Evolutionary conservation across 2,888 invertebrate species (phyloP), one percentile per base, ranked within the genome.

Genomic region (Phengaris arion): DNA sequence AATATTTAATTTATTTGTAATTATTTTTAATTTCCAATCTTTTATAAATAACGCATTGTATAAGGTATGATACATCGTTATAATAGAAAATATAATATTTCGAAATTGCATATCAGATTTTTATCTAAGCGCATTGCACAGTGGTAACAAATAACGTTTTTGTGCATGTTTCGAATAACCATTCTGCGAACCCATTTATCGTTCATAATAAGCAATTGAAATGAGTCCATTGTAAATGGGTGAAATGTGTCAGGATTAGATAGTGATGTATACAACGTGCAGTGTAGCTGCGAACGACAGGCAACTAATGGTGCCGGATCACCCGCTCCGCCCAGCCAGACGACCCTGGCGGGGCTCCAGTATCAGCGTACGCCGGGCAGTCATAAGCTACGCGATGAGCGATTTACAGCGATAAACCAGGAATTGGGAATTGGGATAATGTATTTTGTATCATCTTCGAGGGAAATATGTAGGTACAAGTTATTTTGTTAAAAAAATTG

Each of bases 231-330:
- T 35, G 51, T 22, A 72, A 72, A 72, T 72, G 72, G 51, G 52
- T 72, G 22, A 72, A 54, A 72, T 72, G 72, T 72, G 72, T 72
- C 72, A 72, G 72, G 72, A 72, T 72, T 72, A 72, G 72, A 72
- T 72, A 72, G 52, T 54, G 72, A 52, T 72, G 57, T 69, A 69
- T 51, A 59, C 75, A 75, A 70, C 57, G 57, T 70, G 57, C 75
- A 75, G 68, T 46, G 77, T 72, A 74, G 70, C 78, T 80, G 81
- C 79, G 70, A 75, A 74, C 77, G 80, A 80, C 80, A 79, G 74
- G 75, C 79, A 79, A 81, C 80, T 80, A 80, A 81, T 81, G 79
- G 79, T 76, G 79, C 79, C 75, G 77, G 78, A 77, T 78, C 78
- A 77, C 77, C 76, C 68, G 77, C 74, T 59, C 72, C 77, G 75